Percentiles rank a stretch among this genome's conserved stretches.
Evolutionary conservation across 2,888 invertebrate genomes (phyloP).

Genomic region (Drosophila prostipennis): DNA sequence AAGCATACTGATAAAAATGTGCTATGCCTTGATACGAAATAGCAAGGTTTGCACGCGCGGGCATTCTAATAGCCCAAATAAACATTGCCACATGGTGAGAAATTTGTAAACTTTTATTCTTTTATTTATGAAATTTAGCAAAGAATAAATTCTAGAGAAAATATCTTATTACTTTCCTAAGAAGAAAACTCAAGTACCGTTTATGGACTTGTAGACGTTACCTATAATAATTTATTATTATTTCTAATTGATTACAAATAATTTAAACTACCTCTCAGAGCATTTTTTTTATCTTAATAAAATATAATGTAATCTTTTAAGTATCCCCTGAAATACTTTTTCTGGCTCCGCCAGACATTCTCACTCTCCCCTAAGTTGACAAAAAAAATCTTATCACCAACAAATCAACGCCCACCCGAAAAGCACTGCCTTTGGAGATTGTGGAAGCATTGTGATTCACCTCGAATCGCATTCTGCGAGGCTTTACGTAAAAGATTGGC

Average conservation of each 20-base stretch:
- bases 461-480: slow-evolving; percentile 28
- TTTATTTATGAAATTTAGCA: no score
- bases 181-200: no score
- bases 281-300: no score
- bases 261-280: no score
- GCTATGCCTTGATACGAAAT: slow-evolving; percentile 3
- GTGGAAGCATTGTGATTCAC: slow-evolving; percentile 55
- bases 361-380: neutral
- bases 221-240: no score
- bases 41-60: slow-evolving; percentile 17
- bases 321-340: neutral
- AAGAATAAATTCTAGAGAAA: neutral
- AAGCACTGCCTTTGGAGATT: slow-evolving; percentile 6
- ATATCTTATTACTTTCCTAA: no score
- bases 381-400: slow-evolving; percentile 20
- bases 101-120: no score
- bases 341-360: neutral
- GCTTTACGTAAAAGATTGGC: slow-evolving; percentile 40
- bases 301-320: neutral
- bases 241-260: no score
- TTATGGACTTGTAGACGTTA: no score
- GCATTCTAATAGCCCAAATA: slow-evolving; percentile 1
- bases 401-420: slow-evolving; percentile 34
- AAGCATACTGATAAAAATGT: slow-evolving; percentile 9
- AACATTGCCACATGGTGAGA: neutral